A percentile compares a stretch with the other conserved stretches of the same genome.
Evolutionary conservation across 2,888 invertebrate species (phyloP).

Genomic region (Epistrophella euchroma): DNA sequence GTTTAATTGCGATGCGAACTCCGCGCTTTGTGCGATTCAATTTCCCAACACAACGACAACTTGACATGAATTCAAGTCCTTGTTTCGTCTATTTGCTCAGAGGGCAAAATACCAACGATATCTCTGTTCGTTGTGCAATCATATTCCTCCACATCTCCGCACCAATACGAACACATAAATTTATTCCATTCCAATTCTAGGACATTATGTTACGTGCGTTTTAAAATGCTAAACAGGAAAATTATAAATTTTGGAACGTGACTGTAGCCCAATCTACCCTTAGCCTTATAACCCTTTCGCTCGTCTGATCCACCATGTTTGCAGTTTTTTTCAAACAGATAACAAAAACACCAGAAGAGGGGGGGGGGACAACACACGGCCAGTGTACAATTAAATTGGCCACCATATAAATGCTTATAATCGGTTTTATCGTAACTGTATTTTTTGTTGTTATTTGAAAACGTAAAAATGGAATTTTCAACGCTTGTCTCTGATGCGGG

Average conservation of each 20-base stretch:
- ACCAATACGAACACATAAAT: slow-evolving; percentile 15
- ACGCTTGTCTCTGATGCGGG: slow-evolving; percentile 14
- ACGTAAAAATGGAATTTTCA: slow-evolving; percentile 51
- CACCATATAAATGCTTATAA: slow-evolving; percentile 72
- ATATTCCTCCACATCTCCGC: slow-evolving; percentile 12
- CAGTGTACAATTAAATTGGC: slow-evolving; percentile 63
- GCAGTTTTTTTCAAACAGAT: slow-evolving; percentile 48
- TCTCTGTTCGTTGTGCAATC: slow-evolving; percentile 39
- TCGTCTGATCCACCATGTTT: slow-evolving; percentile 4
- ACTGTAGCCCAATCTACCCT: slow-evolving; percentile 46
- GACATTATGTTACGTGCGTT: slow-evolving; percentile 50
- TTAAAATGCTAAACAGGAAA: slow-evolving; percentile 70
- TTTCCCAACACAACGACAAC: slow-evolving; percentile 50
- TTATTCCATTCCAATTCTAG: slow-evolving; percentile 43
- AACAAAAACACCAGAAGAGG: slow-evolving; percentile 66
- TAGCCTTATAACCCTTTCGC: slow-evolving; percentile 58
- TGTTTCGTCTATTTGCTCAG: slow-evolving; percentile 61
- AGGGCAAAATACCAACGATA: slow-evolving; percentile 40
- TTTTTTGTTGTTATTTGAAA: slow-evolving; percentile 33
- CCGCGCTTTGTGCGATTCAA: slow-evolving; percentile 66
- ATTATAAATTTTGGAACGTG: slow-evolving; percentile 66
- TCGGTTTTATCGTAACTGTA: slow-evolving; percentile 64
- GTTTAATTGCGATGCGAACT: slow-evolving; percentile 70
- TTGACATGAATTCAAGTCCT: slow-evolving; percentile 38
- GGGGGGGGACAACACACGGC: slow-evolving; percentile 55